These are phyloP conservation scores for Argentina silus DNA, from an alignment of 2,797 vertebrate genomes.

Conservation along the genomic window DNA sequence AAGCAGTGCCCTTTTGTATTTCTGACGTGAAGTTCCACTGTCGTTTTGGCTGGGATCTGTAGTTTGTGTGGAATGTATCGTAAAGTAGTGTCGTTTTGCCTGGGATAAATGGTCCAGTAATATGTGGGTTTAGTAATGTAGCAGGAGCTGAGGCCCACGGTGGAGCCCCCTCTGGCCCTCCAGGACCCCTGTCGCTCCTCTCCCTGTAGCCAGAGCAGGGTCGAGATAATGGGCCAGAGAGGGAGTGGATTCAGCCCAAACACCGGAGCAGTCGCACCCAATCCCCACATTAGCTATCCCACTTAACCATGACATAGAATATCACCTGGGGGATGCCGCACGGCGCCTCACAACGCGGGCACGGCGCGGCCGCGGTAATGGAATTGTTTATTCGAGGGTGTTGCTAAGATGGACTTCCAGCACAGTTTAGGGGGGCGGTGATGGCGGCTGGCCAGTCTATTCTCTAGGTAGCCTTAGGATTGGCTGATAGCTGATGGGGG, in stretches of 20 bases:
- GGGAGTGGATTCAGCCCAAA: not conserved
- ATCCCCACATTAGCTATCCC: slow-evolving; percentile 48
- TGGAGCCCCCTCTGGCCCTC: not conserved
- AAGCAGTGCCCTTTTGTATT: too few relatives aligned
- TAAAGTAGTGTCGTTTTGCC: too few relatives aligned
- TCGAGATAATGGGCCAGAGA: slow-evolving; percentile 2
- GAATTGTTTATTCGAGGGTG: slow-evolving; percentile 60
- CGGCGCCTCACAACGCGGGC: too few relatives aligned
- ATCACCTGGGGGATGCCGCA: slow-evolving; percentile 44
- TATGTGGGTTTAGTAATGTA: too few relatives aligned
- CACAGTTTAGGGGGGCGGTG: not conserved
- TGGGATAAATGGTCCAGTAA: not conserved
- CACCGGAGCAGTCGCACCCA: not conserved
- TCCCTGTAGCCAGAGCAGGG: slow-evolving; percentile 17
- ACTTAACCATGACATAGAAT: slow-evolving; percentile 66
- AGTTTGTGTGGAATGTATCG: too few relatives aligned
- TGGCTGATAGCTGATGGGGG: slow-evolving; percentile 60
- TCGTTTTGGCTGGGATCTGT: too few relatives aligned
- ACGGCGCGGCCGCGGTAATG: slow-evolving; percentile 46
- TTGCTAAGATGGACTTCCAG: slow-evolving; percentile 59
- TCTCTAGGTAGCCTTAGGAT: slow-evolving; percentile 65
- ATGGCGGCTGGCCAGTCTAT: not conserved
- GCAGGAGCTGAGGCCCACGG: too few relatives aligned
- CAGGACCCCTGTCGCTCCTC: not conserved
- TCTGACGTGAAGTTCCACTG: too few relatives aligned